Evolutionary conservation across 1,140 invertebrate species (phyloP), one percentile per base, ranked within the genome.

Genomic region (Atta texana): DNA sequence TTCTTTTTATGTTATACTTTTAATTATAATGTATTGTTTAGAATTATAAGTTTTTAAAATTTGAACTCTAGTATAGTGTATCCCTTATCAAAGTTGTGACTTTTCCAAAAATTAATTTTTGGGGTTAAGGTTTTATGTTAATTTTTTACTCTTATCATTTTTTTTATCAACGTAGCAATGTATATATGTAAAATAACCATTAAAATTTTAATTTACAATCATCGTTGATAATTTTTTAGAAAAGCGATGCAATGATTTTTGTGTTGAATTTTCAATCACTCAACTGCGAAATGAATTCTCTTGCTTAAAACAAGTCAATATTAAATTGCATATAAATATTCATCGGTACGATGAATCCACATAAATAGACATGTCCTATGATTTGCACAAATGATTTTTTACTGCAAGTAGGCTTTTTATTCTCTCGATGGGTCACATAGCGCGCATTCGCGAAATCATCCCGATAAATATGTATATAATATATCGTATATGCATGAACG

Each of bases 391-490:
- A 64, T 68, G 61, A 80, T 87, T 90, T 87, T 74, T 87, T 69
- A 31, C 49, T n/a, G 8, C 49, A 71, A 80, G 78, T 85, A 31
- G 82, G 16, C 21, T 81, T 75, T 89, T 82, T 89, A 82, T 81
- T 71, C 39, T 34, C 28, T n/a, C 49, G 39, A 18, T 51, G 24
- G 77, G 28, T 66, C 57, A 61, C 57, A 61, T 86, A 75, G 59
- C 31, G 53, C 53, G n/a, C 28, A 28, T 64, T 49, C 61, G 72
- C 84, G 78, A 91, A 91, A 91, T 88, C 66, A 28, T 88, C 55
- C 61, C 78, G 87, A 91, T 91, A 91, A 91, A 91, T 91, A 91
- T 51, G 39, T 51, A 24, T 51, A 51, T 69, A 68, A 81, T 57
- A 69, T 69, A 57, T 68, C 53, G 8, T 14, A 51, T 59, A 31